phyloP scores from a whole-genome alignment of 2,113 vertebrate species.

The Laterallus jamaicensis region DNA sequence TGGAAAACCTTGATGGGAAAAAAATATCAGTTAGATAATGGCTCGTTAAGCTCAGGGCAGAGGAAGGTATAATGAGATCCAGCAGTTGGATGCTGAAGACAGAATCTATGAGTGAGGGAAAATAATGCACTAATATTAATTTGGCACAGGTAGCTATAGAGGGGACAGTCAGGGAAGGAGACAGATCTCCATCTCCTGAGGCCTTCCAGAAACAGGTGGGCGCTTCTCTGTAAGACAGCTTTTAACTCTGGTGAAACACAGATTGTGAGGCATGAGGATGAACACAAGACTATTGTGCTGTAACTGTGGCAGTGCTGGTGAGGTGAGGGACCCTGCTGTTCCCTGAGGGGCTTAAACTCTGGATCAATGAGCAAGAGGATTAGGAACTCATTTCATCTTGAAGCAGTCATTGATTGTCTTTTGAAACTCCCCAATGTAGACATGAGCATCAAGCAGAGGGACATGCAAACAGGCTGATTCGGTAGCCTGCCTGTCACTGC shows the following conservation, averaged over 20 bases:
- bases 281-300: background rate
- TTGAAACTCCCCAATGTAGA: background rate
- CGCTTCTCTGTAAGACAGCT: background rate
- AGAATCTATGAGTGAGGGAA: background rate
- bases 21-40: background rate
- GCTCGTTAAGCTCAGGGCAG: background rate
- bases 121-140: background rate
- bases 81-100: background rate
- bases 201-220: background rate
- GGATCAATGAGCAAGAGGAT: background rate
- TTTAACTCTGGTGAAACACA: background rate
- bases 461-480: background rate
- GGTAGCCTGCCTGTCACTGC: accelerated
- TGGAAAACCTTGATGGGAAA: background rate
- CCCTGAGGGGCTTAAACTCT: background rate
- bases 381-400: background rate
- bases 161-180: background rate
- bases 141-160: background rate
- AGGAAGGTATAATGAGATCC: background rate
- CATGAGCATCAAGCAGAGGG: background rate
- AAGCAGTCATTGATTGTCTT: background rate
- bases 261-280: background rate
- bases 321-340: background rate
- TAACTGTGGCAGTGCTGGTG: background rate
- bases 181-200: background rate